phyloP scores from a whole-genome alignment of 2,113 vertebrate genomes.

The Monarcha castaneiventris region DNA sequence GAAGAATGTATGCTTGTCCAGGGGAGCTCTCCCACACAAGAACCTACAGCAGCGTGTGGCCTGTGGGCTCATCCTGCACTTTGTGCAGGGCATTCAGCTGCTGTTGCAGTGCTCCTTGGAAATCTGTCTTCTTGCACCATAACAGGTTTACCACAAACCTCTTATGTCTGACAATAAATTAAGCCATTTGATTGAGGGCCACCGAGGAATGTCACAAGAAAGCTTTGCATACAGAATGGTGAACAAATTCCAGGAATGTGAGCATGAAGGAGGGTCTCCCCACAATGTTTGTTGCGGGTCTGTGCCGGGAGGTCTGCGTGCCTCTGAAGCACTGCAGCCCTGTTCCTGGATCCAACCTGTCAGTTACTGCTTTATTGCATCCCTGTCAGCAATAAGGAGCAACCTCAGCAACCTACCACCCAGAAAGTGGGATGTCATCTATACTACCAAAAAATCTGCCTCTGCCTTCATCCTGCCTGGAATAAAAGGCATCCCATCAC shows the following conservation, averaged over 20 bases:
- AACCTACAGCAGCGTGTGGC: background rate
- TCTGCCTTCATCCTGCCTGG: background rate
- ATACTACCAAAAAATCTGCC: background rate
- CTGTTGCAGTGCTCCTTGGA: background rate
- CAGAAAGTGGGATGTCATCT: background rate
- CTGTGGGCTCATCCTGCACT: background rate
- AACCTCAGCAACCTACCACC: background rate
- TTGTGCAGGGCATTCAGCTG: background rate
- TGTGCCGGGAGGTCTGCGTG: background rate
- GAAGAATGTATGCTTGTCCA: constrained; percentile 49
- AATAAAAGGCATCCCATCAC: background rate
- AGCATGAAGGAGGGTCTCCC: background rate
- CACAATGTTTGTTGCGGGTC: background rate
- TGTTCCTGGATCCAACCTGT: background rate
- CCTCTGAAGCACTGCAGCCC: background rate
- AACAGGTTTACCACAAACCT: background rate
- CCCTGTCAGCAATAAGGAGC: background rate
- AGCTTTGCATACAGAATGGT: background rate
- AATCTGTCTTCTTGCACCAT: background rate
- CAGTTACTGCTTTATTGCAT: background rate
- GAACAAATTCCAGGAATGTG: background rate
- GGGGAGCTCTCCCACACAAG: background rate
- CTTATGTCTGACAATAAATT: background rate
- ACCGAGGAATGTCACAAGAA: constrained; percentile 8
- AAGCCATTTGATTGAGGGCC: background rate